phyloP scores from a whole-genome alignment of 2,888 invertebrate species.

The Drosophila glabriapex region DNA sequence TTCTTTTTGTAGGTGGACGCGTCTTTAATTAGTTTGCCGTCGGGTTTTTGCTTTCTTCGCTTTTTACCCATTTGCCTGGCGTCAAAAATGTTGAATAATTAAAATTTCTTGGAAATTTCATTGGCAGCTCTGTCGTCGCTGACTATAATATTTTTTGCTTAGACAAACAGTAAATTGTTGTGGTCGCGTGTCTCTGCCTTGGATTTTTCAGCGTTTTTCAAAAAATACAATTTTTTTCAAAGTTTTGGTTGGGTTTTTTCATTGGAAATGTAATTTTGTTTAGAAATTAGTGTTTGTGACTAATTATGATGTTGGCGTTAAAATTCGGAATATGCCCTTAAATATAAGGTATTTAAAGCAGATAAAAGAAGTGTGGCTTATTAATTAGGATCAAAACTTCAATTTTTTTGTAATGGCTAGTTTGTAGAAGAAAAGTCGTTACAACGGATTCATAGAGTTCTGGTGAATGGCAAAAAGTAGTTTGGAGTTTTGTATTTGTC shows the following conservation, averaged over 20 bases:
- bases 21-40: conserved; percentile 76
- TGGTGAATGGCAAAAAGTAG: background rate
- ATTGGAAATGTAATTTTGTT: conserved; percentile 46
- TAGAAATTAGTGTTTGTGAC: conserved; percentile 48
- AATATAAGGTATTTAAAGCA: background rate
- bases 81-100: conserved; percentile 80
- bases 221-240: background rate
- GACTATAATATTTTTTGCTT: conserved; percentile 19
- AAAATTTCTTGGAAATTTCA: conserved; percentile 78
- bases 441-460: background rate
- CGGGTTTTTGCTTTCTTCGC: conserved; percentile 41
- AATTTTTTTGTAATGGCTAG: background rate
- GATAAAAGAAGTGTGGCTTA: background rate
- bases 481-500: background rate
- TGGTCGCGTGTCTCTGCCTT: conserved; percentile 65
- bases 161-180: conserved; percentile 49
- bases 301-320: conserved; percentile 46
- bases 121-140: conserved; percentile 61
- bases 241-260: conserved; percentile 27
- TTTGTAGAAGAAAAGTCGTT: background rate
- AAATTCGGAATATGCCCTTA: background rate
- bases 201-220: conserved; percentile 23
- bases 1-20: conserved; percentile 73
- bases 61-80: conserved; percentile 68
- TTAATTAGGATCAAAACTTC: background rate